phyloP scores from a whole-genome alignment of 2,888 invertebrate genomes.

The Erebia epiphron region DNA sequence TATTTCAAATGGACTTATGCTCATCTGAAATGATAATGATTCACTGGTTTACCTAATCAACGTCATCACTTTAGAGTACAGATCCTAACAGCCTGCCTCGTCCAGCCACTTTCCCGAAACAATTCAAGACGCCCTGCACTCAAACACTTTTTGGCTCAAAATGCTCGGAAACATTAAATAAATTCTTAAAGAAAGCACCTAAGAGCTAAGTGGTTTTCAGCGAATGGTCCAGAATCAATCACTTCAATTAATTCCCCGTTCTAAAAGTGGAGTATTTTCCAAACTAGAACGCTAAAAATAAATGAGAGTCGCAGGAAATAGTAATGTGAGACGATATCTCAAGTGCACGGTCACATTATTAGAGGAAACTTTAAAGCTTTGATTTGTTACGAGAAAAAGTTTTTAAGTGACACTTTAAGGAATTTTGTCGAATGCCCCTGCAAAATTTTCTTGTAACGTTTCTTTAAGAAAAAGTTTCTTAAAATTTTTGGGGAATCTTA shows the following conservation, averaged over 20 bases:
- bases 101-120: no score
- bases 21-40: no score
- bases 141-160: neutral
- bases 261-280: constrained; percentile 17
- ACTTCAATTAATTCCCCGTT: constrained; percentile 19
- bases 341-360: constrained; percentile 21
- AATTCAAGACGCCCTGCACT: no score
- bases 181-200: constrained; percentile 7
- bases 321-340: constrained; percentile 16
- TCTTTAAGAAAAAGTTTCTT: no score
- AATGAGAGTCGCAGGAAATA: constrained; percentile 17
- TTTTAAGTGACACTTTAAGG: neutral
- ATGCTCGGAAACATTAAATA: no score
- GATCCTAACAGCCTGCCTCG: no score
- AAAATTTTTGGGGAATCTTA: no score
- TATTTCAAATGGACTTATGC: no score
- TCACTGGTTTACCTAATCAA: no score
- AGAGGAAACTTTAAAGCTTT: constrained; percentile 12
- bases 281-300: constrained; percentile 18
- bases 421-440: neutral
- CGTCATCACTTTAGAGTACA: no score
- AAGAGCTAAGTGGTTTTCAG: constrained; percentile 18
- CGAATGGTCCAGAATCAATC: constrained; percentile 26
- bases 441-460: neutral
- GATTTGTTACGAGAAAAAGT: neutral